Conservation (phyloP, 2,797 vertebrate genomes). For the Pyrrhura leucotis region DNA sequence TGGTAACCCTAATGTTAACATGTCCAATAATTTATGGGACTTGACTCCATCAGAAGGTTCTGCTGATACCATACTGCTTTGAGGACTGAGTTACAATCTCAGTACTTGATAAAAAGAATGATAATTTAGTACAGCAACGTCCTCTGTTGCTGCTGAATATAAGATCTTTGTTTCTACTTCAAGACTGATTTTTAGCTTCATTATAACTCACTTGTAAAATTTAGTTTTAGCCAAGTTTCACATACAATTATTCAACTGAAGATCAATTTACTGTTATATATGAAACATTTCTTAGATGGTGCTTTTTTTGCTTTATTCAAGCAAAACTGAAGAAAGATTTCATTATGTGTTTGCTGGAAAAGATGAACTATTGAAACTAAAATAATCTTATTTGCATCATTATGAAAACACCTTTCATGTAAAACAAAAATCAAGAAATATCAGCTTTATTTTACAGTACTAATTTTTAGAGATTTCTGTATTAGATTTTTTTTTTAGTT, state of each 20-base stretch:
- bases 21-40: neutral
- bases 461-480: neutral
- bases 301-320: neutral
- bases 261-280: neutral
- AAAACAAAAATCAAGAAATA: neutral
- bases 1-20: neutral
- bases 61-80: neutral
- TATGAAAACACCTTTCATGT: neutral
- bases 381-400: neutral
- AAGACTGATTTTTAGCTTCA: neutral
- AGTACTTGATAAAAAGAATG: neutral
- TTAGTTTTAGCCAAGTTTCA: neutral
- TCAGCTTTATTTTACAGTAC: neutral
- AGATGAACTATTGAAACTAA: neutral
- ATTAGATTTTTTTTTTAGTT: fast-evolving
- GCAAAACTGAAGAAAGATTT: neutral
- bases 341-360: neutral
- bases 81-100: neutral
- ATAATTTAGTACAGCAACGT: neutral
- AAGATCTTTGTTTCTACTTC: neutral
- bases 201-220: neutral
- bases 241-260: neutral
- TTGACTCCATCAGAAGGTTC: neutral
- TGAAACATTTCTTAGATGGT: neutral
- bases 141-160: neutral